Base-by-base conservation (phyloP, 1,140 invertebrate genomes). In the Macrotrachela quadricornifera region DNA sequence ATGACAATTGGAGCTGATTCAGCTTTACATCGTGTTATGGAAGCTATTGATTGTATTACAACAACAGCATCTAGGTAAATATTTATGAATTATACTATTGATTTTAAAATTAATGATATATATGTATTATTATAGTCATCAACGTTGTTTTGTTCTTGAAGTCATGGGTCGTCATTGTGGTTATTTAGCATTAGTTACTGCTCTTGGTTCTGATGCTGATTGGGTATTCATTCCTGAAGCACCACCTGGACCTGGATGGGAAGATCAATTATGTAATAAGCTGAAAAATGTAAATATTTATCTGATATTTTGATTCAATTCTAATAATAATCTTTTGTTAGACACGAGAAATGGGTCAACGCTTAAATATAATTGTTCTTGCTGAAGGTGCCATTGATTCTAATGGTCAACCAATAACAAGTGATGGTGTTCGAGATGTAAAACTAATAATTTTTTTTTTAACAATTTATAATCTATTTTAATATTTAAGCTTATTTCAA, bases 1-100 rank as follows among this genome's bases (percentile, higher is more conserved):
- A 99, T 97, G 92, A 99, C 94, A 30, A 97, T 99, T 62, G 94
- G 91, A 18, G 91, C 91, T 6, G 92, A 97, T 70, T 90, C 86
- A 10, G 94, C 94, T 36, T 72, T 97, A 54, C 92, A 97, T 68
- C 77, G 92, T 51, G 99, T 99, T 60, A 91, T 97, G 61, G 94
- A 99, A 71, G 85, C 88, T 47, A 86, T 92, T 58, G 94, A 99
- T 75, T 87, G 90, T 47, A 97, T 99, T 65, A 80, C 83, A 17
- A 87, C 88, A 54, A 99, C 94, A 15, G 94, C 92, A 3, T 90
- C 73, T 4, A 30, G 21, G 21, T 30, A 30, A 8, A 30, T 30
- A n/a, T n/a, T n/a, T n/a, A n/a, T n/a, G 21, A 30, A 30, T 4
- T 8, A 8, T 30, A 30, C 8, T 30, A 30, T 30, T 30, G 2